A percentile compares a stretch with the other conserved stretches of the same genome.
phyloP scores from a whole-genome alignment of 64 coral and sea anemone species.

The Dendronephthya gigantea region DNA sequence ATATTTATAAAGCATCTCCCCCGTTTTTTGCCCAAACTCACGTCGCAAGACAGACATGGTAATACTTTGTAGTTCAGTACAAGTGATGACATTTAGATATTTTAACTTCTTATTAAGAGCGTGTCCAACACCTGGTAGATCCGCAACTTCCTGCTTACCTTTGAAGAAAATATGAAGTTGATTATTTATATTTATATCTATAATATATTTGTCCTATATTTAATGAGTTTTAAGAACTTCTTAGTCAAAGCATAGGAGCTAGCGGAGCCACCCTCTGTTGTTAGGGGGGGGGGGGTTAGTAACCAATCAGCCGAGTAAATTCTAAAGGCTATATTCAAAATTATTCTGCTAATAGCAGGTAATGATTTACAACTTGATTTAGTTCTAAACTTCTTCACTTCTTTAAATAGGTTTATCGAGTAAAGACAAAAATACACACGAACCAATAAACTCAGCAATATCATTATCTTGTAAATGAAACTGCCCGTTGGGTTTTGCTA shows the following conservation, averaged over 20 bases:
- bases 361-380: too few species aligned
- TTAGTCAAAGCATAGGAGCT: too few species aligned
- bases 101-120: conserved; percentile 54
- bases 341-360: too few species aligned
- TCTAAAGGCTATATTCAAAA: too few species aligned
- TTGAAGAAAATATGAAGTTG: neutral
- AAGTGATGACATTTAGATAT: conserved; percentile 44
- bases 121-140: conserved; percentile 82
- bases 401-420: too few species aligned
- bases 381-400: too few species aligned
- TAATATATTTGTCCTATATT: too few species aligned
- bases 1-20: conserved; percentile 41
- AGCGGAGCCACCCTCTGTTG: too few species aligned
- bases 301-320: too few species aligned
- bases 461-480: conserved; percentile 52
- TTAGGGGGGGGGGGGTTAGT: too few species aligned
- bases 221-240: too few species aligned
- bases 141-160: conserved; percentile 66
- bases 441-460: conserved; percentile 67
- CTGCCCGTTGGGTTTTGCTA: conserved; percentile 78
- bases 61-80: conserved; percentile 61
- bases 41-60: conserved; percentile 53
- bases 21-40: conserved; percentile 79
- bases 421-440: neutral
- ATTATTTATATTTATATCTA: neutral